Conservation (phyloP, 1,140 invertebrate genomes). For the Tachypleus tridentatus region DNA sequence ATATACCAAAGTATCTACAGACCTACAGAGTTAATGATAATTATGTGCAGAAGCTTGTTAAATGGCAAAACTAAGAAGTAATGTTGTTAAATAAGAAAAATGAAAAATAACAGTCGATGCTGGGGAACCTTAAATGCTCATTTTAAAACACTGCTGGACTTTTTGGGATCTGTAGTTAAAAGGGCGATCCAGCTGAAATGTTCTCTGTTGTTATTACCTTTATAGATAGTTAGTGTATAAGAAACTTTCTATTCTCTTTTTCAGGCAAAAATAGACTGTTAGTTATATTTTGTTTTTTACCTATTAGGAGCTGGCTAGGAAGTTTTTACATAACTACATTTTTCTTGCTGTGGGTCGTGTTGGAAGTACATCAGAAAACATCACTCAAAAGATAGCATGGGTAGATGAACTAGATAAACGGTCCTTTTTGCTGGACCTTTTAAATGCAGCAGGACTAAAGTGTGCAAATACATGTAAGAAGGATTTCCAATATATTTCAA, state of each 20-base stretch:
- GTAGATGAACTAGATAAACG: slow-evolving; percentile 95
- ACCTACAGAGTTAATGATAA: no score
- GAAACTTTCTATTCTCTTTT: no score
- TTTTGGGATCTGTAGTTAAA: no score
- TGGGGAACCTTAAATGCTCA: no score
- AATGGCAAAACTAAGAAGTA: no score
- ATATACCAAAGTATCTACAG: no score
- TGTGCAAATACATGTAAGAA: slow-evolving; percentile 21
- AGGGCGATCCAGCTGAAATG: no score
- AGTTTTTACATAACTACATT: slow-evolving; percentile 97
- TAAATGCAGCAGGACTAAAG: slow-evolving; percentile 54
- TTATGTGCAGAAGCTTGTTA: no score
- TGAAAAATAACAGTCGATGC: no score
- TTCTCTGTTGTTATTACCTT: not conserved
- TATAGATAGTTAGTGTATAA: slow-evolving; percentile 11
- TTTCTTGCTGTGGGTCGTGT: slow-evolving; percentile 98
- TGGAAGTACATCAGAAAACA: slow-evolving; percentile 98
- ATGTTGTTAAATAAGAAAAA: no score
- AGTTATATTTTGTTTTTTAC: slow-evolving; percentile 1
- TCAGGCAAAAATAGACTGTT: no score
- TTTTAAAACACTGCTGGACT: no score
- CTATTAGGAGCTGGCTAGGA: slow-evolving; percentile 65
- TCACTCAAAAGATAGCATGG: slow-evolving; percentile 97
- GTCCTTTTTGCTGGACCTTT: slow-evolving; percentile 84
- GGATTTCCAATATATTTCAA: not conserved